A percentile compares a stretch with the other conserved stretches of the same genome.
Conservation (phyloP, 2,888 invertebrate genomes). For the Noctua pronuba region DNA sequence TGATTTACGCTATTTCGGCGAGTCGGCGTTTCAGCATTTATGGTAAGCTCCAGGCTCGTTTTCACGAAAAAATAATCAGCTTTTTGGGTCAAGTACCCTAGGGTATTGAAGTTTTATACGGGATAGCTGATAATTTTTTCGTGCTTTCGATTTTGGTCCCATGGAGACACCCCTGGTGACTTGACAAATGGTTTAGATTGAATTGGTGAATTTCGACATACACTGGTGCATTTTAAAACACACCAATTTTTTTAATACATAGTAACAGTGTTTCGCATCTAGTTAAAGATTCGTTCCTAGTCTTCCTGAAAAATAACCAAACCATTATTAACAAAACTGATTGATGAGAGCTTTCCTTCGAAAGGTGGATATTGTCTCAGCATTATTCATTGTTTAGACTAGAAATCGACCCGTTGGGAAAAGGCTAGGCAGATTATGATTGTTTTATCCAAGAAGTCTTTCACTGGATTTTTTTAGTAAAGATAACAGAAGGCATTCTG, state of each 20-base stretch:
- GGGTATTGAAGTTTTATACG: not conserved
- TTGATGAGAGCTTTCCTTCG: not conserved
- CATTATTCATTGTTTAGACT: not conserved
- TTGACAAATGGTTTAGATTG: slow-evolving; percentile 22
- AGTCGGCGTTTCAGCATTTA: not conserved
- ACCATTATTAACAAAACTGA: not conserved
- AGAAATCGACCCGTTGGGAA: not conserved
- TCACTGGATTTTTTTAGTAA: not conserved
- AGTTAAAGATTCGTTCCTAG: not conserved
- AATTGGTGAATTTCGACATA: too few species aligned
- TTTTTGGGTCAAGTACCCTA: not conserved
- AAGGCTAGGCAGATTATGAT: slow-evolving; percentile 4
- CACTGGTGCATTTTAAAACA: too few species aligned
- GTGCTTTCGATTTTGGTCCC: not conserved
- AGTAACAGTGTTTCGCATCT: slow-evolving; percentile 16
- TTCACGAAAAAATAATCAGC: not conserved
- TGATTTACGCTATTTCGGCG: not conserved
- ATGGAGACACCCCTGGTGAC: slow-evolving; percentile 49
- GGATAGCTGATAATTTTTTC: not conserved
- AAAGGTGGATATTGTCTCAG: not conserved
- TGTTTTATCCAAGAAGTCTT: not conserved
- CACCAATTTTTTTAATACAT: too few species aligned
- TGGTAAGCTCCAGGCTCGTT: not conserved
- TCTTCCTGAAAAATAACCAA: slow-evolving; percentile 1
- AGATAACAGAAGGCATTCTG: not conserved